Evolutionary conservation across 2,888 invertebrate genomes (phyloP).

Genomic region (Rhopalosiphum nymphaeae): DNA sequence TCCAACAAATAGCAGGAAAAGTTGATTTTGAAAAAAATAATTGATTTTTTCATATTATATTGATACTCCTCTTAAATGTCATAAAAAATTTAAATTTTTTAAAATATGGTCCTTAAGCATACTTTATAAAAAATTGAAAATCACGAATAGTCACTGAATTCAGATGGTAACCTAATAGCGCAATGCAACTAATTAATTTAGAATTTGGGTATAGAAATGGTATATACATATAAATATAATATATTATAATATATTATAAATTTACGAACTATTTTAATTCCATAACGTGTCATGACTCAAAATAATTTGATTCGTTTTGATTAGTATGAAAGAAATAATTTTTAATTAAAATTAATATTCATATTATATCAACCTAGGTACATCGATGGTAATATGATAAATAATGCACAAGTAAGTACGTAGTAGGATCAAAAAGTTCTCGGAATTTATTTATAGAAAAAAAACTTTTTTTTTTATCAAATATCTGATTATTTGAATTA

Average conservation of each 20-base stretch:
- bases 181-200: not conserved
- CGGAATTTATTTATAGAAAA: too few species aligned
- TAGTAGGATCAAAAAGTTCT: too few species aligned
- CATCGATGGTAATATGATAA: not conserved
- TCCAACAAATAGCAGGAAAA: too few species aligned
- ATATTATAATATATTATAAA: not conserved
- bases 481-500: too few species aligned
- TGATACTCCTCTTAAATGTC: too few species aligned
- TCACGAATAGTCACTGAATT: not conserved
- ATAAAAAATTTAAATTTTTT: too few species aligned
- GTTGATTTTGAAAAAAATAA: too few species aligned
- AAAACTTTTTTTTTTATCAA: too few species aligned
- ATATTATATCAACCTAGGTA: not conserved
- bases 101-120: too few species aligned
- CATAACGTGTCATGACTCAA: not conserved
- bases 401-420: too few species aligned
- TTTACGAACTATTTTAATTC: not conserved
- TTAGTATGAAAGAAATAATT: not conserved
- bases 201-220: not conserved
- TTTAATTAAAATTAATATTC: not conserved
- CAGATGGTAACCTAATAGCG: not conserved
- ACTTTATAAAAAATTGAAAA: too few species aligned
- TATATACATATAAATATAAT: not conserved
- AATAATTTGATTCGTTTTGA: not conserved
- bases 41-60: too few species aligned